A percentile compares a stretch with the other conserved stretches of the same genome.
These are phyloP conservation scores for Bombyx mori DNA, from an alignment of 1,140 invertebrate species.

Conservation along the genomic window DNA sequence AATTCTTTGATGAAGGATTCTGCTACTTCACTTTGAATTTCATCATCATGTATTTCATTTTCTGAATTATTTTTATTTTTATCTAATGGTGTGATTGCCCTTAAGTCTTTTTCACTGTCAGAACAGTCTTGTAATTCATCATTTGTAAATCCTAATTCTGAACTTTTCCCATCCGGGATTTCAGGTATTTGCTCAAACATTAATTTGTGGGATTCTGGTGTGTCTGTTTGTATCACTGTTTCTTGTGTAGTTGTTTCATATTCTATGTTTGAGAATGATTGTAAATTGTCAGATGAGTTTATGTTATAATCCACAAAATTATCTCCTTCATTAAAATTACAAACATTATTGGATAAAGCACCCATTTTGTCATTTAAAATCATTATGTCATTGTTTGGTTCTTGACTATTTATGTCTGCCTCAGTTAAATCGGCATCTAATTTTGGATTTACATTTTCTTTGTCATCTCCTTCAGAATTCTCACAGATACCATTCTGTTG, in stretches of 20 bases:
- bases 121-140: conserved; percentile 49
- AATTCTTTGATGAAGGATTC: conserved; percentile 1
- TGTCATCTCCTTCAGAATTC: conserved; percentile 32
- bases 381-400: conserved; percentile 58
- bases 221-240: conserved; percentile 50
- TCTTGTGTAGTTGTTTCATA: conserved; percentile 41
- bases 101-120: conserved; percentile 51
- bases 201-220: conserved; percentile 64
- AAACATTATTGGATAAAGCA: conserved; percentile 24
- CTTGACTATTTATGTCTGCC: conserved; percentile 20
- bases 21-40: conserved; percentile 20
- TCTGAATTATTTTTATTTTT: conserved; percentile 45
- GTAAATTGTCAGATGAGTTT: conserved; percentile 38
- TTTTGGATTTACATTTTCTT: conserved; percentile 51
- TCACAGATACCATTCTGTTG: conserved; percentile 45
- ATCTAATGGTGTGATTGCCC: conserved; percentile 41
- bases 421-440: conserved; percentile 27
- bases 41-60: conserved; percentile 39
- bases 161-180: conserved; percentile 66
- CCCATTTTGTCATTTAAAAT: conserved; percentile 41
- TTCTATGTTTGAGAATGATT: conserved; percentile 43
- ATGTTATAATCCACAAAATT: conserved; percentile 46
- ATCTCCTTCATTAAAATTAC: conserved; percentile 29
- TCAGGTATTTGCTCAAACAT: conserved; percentile 66
- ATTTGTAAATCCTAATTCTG: conserved; percentile 55